Evolutionary conservation across 1,140 invertebrate species (phyloP).

Genomic region (Drosophila burlai): DNA sequence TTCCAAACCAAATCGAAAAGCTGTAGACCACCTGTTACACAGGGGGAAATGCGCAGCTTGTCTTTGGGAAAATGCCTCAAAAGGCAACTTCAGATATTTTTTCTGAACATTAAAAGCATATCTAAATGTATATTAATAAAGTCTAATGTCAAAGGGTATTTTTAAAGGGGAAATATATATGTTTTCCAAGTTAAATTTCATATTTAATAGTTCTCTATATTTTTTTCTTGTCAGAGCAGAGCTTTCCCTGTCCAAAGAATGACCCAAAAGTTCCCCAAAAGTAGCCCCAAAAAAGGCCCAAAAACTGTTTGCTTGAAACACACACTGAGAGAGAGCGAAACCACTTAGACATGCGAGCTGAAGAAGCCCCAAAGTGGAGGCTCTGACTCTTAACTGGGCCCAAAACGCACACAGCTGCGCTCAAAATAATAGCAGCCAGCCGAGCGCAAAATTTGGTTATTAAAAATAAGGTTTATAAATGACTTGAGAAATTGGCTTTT

Average conservation of each 20-base stretch:
- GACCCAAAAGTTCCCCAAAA: not conserved
- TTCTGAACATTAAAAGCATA: not conserved
- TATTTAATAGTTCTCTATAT: not conserved
- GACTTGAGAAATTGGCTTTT: not conserved
- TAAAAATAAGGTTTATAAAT: no score
- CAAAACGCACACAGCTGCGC: not conserved
- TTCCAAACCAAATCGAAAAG: constrained; percentile 28
- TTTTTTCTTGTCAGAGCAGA: not conserved
- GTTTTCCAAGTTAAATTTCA: not conserved
- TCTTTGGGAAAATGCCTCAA: not conserved
- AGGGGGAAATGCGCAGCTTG: not conserved
- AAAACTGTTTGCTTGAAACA: constrained; percentile 21
- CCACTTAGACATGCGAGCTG: constrained; percentile 10
- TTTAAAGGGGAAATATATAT: no score
- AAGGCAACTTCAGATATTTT: not conserved
- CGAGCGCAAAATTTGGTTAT: not conserved
- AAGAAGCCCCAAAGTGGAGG: constrained; percentile 4
- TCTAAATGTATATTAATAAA: no score
- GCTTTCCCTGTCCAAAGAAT: constrained; percentile 14
- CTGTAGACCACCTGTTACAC: constrained; percentile 2
- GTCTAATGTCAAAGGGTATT: no score
- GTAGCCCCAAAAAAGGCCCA: not conserved
- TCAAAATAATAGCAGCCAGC: constrained; percentile 3
- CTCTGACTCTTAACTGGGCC: not conserved
- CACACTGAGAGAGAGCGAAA: not conserved